Evolutionary conservation across 2,797 vertebrate species (phyloP), one percentile per base, ranked within the genome.

Genomic region (Galago senegalensis): DNA sequence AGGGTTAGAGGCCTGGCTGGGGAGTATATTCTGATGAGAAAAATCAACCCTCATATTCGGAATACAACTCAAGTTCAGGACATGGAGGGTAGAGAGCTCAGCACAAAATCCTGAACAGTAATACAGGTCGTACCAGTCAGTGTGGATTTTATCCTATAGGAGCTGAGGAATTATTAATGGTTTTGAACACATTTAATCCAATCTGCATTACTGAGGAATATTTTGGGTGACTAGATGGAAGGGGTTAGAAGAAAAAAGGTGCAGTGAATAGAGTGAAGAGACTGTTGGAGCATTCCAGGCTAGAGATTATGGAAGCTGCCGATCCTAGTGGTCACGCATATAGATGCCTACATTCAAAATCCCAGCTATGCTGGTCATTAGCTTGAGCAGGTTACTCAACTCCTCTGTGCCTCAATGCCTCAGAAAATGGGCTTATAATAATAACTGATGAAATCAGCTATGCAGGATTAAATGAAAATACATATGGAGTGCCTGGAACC

Each of bases 391-490:
- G 60, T 27, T 40, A 93, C 9, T 69, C 37, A 88, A 0, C 5
- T 56, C 81, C 23, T 89, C 75, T 73, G 40, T 63, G 61, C 21
- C 81, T 58, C 76, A 49, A 23, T 46, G 16, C 5, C 83, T 93
- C 23, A 61, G 53, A 92, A 93, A 95, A 92, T 69, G 9, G 13
- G 27, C n/a, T 96, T 94, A 18, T 92, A 84, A 80, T 43, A 81
- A 67, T 76, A 81, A 76, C 16, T 46, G 61, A 69, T 84, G 49
- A 89, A 60, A 43, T 81, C 13, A 85, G 3, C 10, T 77, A 29
- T 31, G 9, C 23, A 85, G 5, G 3, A 67, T 77, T 56, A 87
- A 89, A 49, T 37, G 31, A 77, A 77, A 61, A 73, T 84, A 37
- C 60, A 20, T 3, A 43, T 18, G 87, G 79, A n/a, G 12, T 69